Base-by-base conservation (phyloP, 2,113 vertebrate species). In the Dasyornis broadbenti region DNA sequence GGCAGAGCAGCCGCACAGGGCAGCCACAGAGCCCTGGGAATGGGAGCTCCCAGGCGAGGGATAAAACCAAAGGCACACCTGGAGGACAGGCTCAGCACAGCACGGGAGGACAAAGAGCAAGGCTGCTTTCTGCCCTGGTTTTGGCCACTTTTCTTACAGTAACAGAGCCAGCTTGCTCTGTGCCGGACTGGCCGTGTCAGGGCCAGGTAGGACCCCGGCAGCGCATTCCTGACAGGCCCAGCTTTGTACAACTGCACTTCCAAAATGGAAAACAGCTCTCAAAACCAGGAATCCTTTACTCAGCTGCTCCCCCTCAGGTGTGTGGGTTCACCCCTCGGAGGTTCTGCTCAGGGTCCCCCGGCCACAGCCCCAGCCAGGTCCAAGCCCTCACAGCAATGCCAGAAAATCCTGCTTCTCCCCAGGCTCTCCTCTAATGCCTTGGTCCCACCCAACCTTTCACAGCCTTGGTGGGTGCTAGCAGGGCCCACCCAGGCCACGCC, bases 301-400 rank as follows among this genome's bases (percentile, higher is more conserved):
- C 69, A 13, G 33, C 52, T 66, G n/a, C 21, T 50, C 54, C 37
- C 31, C 60, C 44, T 33, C 15, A 1, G 14, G 52, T 60, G 27
- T 28, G 24, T 11, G 23, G 2, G 6, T 26, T 79, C 39, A 40
- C 13, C 53, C 33, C 39, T 37, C 1, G 0, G 5, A 47, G 11
- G 2, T 4, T 50, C 3, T 26, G n/a, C 24, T 66, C 71, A 39
- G 53, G 7, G 2, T 45, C 21, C 2, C 28, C 20, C 0, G 1
- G 17, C 4, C 54, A 60, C 20, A 13, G 24, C 19, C 15, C 6
- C 20, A 52, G 31, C 15, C 28, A 23, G 21, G 17, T 37, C 24
- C 7, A 31, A 70, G 15, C 18, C 52, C 35, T 35, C 23, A 4
- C 22, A 73, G n/a, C 45, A n/a, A 7, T 0, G 1, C 4, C 54